Evolutionary conservation across 2,113 vertebrate species (phyloP).

Genomic region (Suricata suricatta): DNA sequence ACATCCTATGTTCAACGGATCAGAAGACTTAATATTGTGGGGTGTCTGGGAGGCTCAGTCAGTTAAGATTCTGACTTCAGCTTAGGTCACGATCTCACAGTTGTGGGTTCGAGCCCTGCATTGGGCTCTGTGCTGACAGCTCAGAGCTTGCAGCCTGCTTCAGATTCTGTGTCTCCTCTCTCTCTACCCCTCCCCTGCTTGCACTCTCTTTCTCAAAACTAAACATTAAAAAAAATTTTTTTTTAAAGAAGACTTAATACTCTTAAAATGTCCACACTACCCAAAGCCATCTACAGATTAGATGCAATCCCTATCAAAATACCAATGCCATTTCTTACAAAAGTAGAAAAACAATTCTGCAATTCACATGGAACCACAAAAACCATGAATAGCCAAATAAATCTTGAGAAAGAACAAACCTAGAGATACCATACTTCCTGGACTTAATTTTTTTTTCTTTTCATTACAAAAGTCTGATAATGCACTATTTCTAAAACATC

Average conservation of each 20-base stretch:
- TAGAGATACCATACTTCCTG: background rate
- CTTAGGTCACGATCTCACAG: too few species aligned
- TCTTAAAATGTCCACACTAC: background rate
- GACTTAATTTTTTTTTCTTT: background rate
- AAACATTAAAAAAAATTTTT: too few species aligned
- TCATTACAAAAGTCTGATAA: background rate
- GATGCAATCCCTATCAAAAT: background rate
- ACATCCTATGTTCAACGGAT: background rate
- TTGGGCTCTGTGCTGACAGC: too few species aligned
- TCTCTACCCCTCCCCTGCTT: too few species aligned
- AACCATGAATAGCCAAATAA: background rate
- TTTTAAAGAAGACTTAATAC: background rate
- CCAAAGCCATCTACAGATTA: background rate
- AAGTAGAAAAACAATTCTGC: background rate
- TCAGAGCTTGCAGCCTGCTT: too few species aligned
- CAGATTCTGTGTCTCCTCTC: too few species aligned
- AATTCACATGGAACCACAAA: background rate
- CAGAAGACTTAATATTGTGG: background rate
- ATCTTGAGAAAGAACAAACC: background rate
- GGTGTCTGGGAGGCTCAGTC: too few species aligned
- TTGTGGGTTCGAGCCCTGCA: too few species aligned
- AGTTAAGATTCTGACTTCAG: too few species aligned
- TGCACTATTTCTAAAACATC: background rate
- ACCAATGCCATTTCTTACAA: background rate
- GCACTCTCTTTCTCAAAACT: too few species aligned